Base-by-base conservation (phyloP, 1,140 invertebrate genomes). In the Diachasmimorpha longicaudata region DNA sequence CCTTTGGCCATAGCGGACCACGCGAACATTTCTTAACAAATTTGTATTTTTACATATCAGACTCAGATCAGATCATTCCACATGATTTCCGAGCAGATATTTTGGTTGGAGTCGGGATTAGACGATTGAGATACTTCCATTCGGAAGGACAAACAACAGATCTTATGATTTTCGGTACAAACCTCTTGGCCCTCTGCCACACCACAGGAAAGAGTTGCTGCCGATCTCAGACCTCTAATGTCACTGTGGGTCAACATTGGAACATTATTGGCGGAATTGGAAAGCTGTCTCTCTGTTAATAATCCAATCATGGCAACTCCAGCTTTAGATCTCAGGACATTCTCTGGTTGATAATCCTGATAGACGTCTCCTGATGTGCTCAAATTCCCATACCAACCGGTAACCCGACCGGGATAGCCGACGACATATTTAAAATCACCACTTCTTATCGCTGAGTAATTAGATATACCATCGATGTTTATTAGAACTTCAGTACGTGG, bases 371-470 rank as follows among this genome's bases (percentile, higher is more conserved):
- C 74, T 4, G 70, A n/a, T 37, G 84, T 83, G 11, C 91, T 92
- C 0, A 85, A 82, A 21, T 92, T 91, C n/a, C 92, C 92, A 80
- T 91, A 91, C 91, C 93, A 92, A 4, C 80, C 79, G 78, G 92
- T 90, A 0, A 90, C 90, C 8, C 87, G 79, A 13, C 82, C 77
- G 0, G 85, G 87, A 1, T 88, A 91, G 76, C 95, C 95, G 68
- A 91, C 91, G 0, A 96, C 80, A 75, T 95, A 92, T 85, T 97
- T 97, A 89, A 92, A 96, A 70, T 93, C 90, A 5, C 92, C 93
- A 70, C 89, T 80, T 75, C 93, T 87, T 11, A 96, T 85, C 0
- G 92, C 92, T 5, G 88, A 89, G 75, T 93, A 92, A 42, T 91
- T 88, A 8, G 21, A 67, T 85, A 92, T 85, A 16, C 93, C 92